These are phyloP conservation scores for Eupithecia inturbata DNA, from an alignment of 2,888 invertebrate genomes.

Conservation along the genomic window DNA sequence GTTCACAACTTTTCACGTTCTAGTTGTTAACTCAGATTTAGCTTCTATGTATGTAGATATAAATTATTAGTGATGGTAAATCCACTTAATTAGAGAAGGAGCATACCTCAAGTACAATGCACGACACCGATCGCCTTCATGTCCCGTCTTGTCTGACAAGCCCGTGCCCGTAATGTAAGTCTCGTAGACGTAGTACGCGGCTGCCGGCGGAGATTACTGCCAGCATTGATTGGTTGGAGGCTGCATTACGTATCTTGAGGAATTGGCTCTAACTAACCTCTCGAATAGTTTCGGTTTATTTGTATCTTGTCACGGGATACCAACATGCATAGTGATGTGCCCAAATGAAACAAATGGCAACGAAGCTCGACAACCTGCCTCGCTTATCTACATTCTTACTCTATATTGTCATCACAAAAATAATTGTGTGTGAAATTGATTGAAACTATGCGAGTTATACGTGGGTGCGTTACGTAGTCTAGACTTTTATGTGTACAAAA, in stretches of 20 bases:
- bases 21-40: background rate
- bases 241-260: background rate
- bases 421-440: no score
- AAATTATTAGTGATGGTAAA: background rate
- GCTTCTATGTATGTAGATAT: background rate
- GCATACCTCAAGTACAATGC: background rate
- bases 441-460: no score
- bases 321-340: no score
- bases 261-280: background rate
- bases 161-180: background rate
- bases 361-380: background rate
- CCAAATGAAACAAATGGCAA: background rate
- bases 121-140: background rate
- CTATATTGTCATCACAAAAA: no score
- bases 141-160: background rate
- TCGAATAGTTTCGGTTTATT: background rate
- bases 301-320: background rate
- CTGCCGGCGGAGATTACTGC: background rate
- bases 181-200: background rate
- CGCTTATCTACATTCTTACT: background rate
- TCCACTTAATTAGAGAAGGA: background rate
- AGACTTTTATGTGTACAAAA: no score
- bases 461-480: no score
- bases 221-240: background rate
- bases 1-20: background rate